Evolutionary conservation across 1,140 invertebrate genomes (phyloP).

Genomic region (Drosophila sturtevanti): DNA sequence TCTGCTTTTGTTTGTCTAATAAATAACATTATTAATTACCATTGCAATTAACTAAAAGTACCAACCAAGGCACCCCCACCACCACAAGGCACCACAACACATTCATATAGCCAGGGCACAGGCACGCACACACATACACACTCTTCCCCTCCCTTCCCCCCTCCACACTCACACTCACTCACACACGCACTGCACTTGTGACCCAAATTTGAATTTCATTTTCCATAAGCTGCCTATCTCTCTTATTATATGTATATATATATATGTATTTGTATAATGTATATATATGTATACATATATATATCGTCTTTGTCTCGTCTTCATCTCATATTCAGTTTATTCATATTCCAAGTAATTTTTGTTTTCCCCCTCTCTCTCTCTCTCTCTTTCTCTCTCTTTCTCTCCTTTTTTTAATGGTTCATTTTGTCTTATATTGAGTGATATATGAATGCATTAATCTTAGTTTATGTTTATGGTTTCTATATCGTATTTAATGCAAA

Average conservation of each 20-base stretch:
- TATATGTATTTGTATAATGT: too few relatives aligned
- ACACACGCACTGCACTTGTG: constrained; percentile 63
- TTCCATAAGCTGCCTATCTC: constrained; percentile 28
- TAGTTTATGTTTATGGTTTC: constrained; percentile 73
- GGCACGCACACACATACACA: too few relatives aligned
- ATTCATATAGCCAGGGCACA: neutral
- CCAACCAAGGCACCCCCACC: constrained; percentile 30
- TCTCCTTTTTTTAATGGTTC: constrained; percentile 38
- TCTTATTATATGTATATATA: neutral
- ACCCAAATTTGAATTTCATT: constrained; percentile 66
- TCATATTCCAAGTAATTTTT: constrained; percentile 31
- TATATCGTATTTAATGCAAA: constrained; percentile 60
- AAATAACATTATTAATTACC: constrained; percentile 82
- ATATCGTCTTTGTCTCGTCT: neutral
- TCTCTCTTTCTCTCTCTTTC: constrained; percentile 7
- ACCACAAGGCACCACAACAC: constrained; percentile 14
- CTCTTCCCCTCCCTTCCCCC: neutral
- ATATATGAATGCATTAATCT: constrained; percentile 79
- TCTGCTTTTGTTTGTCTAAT: constrained; percentile 65
- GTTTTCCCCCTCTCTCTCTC: constrained; percentile 9
- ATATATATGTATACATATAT: neutral
- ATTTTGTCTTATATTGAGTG: constrained; percentile 63
- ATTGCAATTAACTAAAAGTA: constrained; percentile 81
- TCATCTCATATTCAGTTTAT: constrained; percentile 25
- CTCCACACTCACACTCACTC: constrained; percentile 19